phyloP scores from a whole-genome alignment of 2,113 vertebrate genomes.

The Odocoileus hemionus region DNA sequence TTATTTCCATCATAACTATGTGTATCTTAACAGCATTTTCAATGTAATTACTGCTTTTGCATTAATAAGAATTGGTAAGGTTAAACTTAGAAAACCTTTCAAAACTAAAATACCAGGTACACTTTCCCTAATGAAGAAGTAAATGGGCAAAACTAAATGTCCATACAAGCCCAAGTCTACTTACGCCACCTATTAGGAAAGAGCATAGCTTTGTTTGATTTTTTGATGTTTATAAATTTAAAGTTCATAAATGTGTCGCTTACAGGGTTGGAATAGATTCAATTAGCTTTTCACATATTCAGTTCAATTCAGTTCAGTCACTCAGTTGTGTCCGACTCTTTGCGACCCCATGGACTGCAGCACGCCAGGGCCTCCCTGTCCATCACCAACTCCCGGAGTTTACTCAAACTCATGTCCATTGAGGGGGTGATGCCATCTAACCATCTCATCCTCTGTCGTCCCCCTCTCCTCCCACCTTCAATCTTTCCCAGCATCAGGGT shows the following conservation, averaged over 20 bases:
- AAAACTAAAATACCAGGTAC: not conserved
- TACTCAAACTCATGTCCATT: not conserved
- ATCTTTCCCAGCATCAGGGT: not conserved
- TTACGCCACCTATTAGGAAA: not conserved
- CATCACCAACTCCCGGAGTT: not conserved
- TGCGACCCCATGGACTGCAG: not conserved
- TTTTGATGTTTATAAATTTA: not conserved
- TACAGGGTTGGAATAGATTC: not conserved
- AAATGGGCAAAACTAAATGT: not conserved
- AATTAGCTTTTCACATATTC: not conserved
- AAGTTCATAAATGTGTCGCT: conserved; percentile 16
- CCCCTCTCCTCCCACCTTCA: not conserved
- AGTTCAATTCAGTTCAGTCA: not conserved
- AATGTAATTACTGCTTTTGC: not conserved
- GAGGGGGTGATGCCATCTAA: not conserved
- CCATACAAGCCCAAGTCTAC: not conserved
- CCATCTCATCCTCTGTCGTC: not conserved
- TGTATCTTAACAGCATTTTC: not conserved
- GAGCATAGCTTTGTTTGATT: not conserved
- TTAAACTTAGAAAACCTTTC: not conserved
- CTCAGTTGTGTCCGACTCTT: rapidly evolving
- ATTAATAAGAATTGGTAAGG: not conserved
- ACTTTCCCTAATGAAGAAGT: not conserved
- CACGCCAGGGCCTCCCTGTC: not conserved
- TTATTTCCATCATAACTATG: not conserved